These are phyloP conservation scores for Drosophila mettleri DNA, from an alignment of 2,888 invertebrate genomes.

Conservation along the genomic window DNA sequence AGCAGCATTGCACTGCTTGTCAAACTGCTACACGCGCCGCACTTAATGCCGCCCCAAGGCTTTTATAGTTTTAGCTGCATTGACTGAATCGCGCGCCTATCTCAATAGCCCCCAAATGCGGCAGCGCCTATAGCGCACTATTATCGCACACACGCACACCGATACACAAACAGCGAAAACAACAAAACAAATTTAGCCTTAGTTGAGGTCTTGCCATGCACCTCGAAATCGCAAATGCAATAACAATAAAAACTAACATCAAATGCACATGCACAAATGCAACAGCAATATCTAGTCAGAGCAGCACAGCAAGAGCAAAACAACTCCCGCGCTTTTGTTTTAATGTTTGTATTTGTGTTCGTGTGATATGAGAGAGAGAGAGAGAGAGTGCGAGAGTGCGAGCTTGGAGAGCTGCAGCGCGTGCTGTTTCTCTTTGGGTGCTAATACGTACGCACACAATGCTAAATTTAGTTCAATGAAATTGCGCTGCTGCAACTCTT, in stretches of 20 bases:
- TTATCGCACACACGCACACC: constrained; percentile 42
- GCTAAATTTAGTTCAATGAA: constrained; percentile 76
- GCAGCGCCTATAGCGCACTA: constrained; percentile 61
- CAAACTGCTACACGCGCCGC: constrained; percentile 72
- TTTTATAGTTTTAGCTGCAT: constrained; percentile 60
- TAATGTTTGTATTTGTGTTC: constrained; percentile 30
- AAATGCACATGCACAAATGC: constrained; percentile 64
- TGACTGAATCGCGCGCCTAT: constrained; percentile 69
- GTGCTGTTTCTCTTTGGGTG: constrained; percentile 46
- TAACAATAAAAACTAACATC: constrained; percentile 57
- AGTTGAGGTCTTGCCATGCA: constrained; percentile 79
- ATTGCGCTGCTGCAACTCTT: constrained; percentile 54
- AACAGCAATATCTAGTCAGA: constrained; percentile 43
- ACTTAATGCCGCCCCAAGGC: constrained; percentile 66
- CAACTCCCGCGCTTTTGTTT: constrained; percentile 76
- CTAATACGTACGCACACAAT: constrained; percentile 40
- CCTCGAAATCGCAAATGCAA: constrained; percentile 73
- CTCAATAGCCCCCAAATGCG: constrained; percentile 77
- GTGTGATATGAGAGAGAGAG: constrained; percentile 14
- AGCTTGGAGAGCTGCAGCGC: constrained; percentile 27
- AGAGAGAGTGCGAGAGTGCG: not conserved
- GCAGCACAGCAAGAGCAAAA: constrained; percentile 48
- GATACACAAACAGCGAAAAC: constrained; percentile 27
- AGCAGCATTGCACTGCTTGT: constrained; percentile 1
- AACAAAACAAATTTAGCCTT: constrained; percentile 68